A percentile compares a stretch with the other conserved stretches of the same genome.
phyloP scores from a whole-genome alignment of 2,113 vertebrate species.

The Albula goreensis region DNA sequence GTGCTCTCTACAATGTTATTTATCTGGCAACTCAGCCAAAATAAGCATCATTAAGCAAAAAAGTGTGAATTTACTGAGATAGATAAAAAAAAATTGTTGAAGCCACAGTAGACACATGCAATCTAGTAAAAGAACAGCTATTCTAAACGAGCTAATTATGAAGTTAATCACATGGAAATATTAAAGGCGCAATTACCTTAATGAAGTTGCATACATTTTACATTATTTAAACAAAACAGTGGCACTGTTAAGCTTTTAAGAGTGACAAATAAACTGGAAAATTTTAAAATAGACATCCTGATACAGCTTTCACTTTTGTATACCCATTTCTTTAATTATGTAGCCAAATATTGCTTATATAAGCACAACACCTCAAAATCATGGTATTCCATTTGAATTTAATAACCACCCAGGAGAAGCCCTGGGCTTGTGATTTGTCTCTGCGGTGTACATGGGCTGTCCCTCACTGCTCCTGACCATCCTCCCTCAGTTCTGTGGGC shows the following conservation, averaged over 20 bases:
- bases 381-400: constrained; percentile 24
- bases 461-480: constrained; percentile 72
- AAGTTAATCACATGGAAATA: constrained; percentile 42
- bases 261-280: constrained; percentile 43
- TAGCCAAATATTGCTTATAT: constrained; percentile 35
- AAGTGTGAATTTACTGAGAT: constrained; percentile 30
- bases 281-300: constrained; percentile 52
- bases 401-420: constrained; percentile 27
- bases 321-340: constrained; percentile 39
- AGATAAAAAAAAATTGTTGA: constrained; percentile 29
- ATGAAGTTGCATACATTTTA: constrained; percentile 42
- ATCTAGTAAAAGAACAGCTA: constrained; percentile 33
- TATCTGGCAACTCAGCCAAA: constrained; percentile 24
- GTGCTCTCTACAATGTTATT: constrained; percentile 32
- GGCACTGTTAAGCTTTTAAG: constrained; percentile 41
- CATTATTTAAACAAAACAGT: constrained; percentile 49
- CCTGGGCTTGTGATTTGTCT: constrained; percentile 44
- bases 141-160: constrained; percentile 33
- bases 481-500: constrained; percentile 89
- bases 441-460: background rate
- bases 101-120: constrained; percentile 41
- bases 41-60: constrained; percentile 23
- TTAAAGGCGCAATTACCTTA: constrained; percentile 48
- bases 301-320: constrained; percentile 45
- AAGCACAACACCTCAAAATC: constrained; percentile 29